Conservation (phyloP, 2,797 vertebrate genomes). For the Sternotherus odoratus region DNA sequence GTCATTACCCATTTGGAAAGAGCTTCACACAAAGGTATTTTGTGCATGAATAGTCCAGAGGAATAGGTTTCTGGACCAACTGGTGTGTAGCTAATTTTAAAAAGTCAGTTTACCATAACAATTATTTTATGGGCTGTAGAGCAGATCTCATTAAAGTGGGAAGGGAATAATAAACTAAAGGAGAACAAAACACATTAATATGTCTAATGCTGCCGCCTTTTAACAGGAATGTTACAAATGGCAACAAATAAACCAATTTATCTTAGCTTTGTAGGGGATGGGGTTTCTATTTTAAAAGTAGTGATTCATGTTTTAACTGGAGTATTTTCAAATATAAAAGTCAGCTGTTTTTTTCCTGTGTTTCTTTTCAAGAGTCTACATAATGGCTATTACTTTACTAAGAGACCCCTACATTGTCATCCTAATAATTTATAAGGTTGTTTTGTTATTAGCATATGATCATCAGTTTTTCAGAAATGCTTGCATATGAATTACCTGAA, state of each 20-base stretch:
- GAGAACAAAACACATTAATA: slow-evolving; percentile 78
- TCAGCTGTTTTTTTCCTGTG: neutral
- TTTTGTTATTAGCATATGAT: neutral
- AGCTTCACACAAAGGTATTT: slow-evolving; percentile 84
- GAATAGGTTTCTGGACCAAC: slow-evolving; percentile 86
- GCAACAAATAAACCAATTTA: slow-evolving; percentile 63
- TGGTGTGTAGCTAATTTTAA: slow-evolving; percentile 87
- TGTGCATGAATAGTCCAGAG: slow-evolving; percentile 83
- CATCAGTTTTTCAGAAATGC: slow-evolving; percentile 38
- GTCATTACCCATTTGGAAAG: slow-evolving; percentile 84
- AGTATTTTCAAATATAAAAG: neutral
- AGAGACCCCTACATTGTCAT: neutral
- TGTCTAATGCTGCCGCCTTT: slow-evolving; percentile 52
- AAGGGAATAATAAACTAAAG: slow-evolving; percentile 79
- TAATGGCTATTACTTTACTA: neutral
- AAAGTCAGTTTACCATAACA: slow-evolving; percentile 87
- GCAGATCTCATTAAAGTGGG: slow-evolving; percentile 82
- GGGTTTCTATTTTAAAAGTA: slow-evolving; percentile 38
- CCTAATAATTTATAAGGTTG: neutral
- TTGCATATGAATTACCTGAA: neutral
- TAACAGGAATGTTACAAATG: slow-evolving; percentile 74
- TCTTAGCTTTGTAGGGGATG: slow-evolving; percentile 26
- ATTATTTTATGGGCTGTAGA: slow-evolving; percentile 84
- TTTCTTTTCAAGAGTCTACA: neutral
- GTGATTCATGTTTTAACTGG: neutral